Base-by-base conservation (phyloP, 2,888 invertebrate species). In the Lasioglossum morio region DNA sequence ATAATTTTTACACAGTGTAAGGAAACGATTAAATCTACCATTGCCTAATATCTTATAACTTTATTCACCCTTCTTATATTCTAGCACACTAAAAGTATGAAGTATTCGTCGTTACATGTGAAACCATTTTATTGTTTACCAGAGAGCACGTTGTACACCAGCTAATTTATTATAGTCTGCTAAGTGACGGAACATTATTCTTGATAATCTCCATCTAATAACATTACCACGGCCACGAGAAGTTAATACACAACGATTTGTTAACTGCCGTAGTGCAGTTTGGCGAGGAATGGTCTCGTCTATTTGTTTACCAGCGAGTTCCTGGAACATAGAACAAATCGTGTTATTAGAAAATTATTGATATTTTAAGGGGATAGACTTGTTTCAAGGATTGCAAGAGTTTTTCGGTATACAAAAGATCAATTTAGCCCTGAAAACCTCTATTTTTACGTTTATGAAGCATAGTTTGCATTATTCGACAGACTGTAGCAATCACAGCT, bases 61-160 rank as follows among this genome's bases (percentile, higher is more conserved):
- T 79, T 72, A 76, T 72, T 76, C n/a, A 57, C 69, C 43, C 46
- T 37, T 8, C n/a, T 30, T n/a, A 27, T 43, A 48, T 43, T 46
- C 4, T 60, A 27, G 30, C 75, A n/a, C 30, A 75, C n/a, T 12
- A 30, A 43, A n/a, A n/a, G 34, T 30, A 37, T 16, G 19, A 12
- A 7, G 12, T 4, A 48, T 34, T 40, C 40, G 0, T 5, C 8
- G 1, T 34, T 43, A 53, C 30, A 4, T 57, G 27, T 48, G 7
- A 8, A 30, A 30, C 16, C 37, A 43, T 1, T 46, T 10, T 23
- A 14, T 4, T 53, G 40, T 46, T 91, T 96, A 97, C 99, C 99
- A 99, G 96, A 98, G 97, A n/a, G 99, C 98, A 94, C 99, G 96
- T 94, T 98, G 98, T 0, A 99, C 97, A 63, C 99, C 99, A 30